Base-by-base conservation (phyloP, 2,888 invertebrate species). In the Hyposoter didymator region DNA sequence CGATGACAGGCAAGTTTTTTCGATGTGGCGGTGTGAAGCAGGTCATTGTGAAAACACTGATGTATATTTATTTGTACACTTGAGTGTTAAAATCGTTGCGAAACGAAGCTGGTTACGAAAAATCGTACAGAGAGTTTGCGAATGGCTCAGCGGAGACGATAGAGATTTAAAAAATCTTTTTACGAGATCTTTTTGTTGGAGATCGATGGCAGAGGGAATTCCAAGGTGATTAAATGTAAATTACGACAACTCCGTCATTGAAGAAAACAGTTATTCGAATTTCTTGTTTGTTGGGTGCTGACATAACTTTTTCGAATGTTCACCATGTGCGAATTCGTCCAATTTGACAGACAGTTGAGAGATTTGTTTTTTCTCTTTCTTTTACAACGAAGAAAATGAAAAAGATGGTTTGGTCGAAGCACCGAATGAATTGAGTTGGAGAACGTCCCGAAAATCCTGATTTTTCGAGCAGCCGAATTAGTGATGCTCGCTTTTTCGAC, bases 211-310 rank as follows among this genome's bases (percentile, higher is more conserved):
- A 3, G 35, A 32, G 1, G 43, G 22, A 47, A 19, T 52, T 19
- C 32, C n/a, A 5, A 6, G 10, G 28, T 52, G 12, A 22, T 69
- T 19, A 78, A 47, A 96, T 95, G 94, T 96, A 96, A 92, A 96
- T 95, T 75, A 96, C 95, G 88, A 96, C 95, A 80, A 96, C 95
- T 90, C 95, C 95, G 91, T 96, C 95, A 90, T 96, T 95, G 93
- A 96, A 96, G 93, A 95, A 96, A 89, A 96, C 95, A 17, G 96
- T 96, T 89, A 96, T 96, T 89, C 96, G 95, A 92, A 96, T 96
- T 92, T 96, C 95, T 87, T 95, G 94, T 94, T 95, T 96, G 84
- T 95, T 94, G 87, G 95, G 95, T 89, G 96, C 96, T 88, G 96
- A 96, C 96, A 96, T 96, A n/a, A n/a, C n/a, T 28, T 47, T 32